phyloP scores from a whole-genome alignment of 1,140 invertebrate genomes.

The Drosophila mojavensis region DNA sequence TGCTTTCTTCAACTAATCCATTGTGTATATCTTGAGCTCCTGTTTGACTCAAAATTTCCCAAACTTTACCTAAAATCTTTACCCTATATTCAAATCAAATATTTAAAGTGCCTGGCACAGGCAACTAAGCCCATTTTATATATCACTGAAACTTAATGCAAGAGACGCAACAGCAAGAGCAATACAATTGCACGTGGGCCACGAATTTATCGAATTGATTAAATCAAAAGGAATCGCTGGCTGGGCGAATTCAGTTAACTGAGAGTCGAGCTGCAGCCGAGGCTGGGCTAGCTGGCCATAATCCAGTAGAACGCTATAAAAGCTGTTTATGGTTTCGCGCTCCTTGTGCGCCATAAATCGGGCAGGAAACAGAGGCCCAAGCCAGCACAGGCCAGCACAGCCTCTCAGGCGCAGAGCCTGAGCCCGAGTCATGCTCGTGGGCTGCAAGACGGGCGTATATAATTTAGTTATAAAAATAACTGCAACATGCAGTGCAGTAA shows the following conservation, averaged over 20 bases:
- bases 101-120: not conserved
- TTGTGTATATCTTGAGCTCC: too few relatives aligned
- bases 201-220: conserved; percentile 70
- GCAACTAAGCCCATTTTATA: conserved; percentile 8
- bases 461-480: conserved; percentile 84
- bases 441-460: conserved; percentile 70
- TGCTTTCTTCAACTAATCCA: too few relatives aligned
- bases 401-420: not conserved
- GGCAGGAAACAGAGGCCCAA: conserved; percentile 50
- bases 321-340: conserved; percentile 83
- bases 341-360: conserved; percentile 82
- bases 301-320: conserved; percentile 83
- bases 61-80: too few relatives aligned
- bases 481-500: conserved; percentile 64
- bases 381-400: not conserved
- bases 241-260: conserved; percentile 2
- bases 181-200: conserved; percentile 71
- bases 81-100: not conserved
- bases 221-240: conserved; percentile 64
- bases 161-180: not conserved
- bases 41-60: too few relatives aligned
- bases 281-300: conserved; percentile 52
- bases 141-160: conserved; percentile 53
- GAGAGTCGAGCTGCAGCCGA: not conserved
- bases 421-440: conserved; percentile 23